A percentile compares a stretch with the other conserved stretches of the same genome.
Evolutionary conservation across 2,888 invertebrate genomes (phyloP).

Genomic region (Horisme vitalbata): DNA sequence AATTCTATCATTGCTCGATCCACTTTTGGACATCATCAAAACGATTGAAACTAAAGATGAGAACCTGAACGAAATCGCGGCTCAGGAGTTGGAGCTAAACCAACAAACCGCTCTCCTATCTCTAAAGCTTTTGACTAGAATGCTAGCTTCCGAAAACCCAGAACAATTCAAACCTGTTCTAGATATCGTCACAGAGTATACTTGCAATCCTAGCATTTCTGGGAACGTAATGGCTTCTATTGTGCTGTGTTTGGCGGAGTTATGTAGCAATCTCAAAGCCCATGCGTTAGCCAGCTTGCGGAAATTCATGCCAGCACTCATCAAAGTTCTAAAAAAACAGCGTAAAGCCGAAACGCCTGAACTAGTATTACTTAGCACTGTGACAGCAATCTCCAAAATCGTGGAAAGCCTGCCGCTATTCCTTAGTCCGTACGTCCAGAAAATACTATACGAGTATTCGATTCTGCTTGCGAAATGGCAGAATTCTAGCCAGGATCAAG

Average conservation of each 20-base stretch:
- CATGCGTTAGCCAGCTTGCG: slow-evolving; percentile 89
- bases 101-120: slow-evolving; percentile 93
- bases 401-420: slow-evolving; percentile 92
- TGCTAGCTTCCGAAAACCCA: slow-evolving; percentile 86
- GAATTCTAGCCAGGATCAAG: slow-evolving; percentile 71
- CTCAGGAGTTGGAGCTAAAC: slow-evolving; percentile 85
- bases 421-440: slow-evolving; percentile 91
- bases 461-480: slow-evolving; percentile 81
- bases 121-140: slow-evolving; percentile 90
- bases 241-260: slow-evolving; percentile 89
- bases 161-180: slow-evolving; percentile 88
- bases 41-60: slow-evolving; percentile 70
- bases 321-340: slow-evolving; percentile 85
- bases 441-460: slow-evolving; percentile 86
- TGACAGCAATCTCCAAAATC: slow-evolving; percentile 91
- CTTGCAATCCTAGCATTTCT: slow-evolving; percentile 72
- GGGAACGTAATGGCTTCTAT: slow-evolving; percentile 88
- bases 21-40: slow-evolving; percentile 84
- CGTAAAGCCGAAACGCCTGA: slow-evolving; percentile 84
- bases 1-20: slow-evolving; percentile 83
- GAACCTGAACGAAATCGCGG: slow-evolving; percentile 48
- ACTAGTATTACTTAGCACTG: slow-evolving; percentile 86
- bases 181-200: slow-evolving; percentile 85
- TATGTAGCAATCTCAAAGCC: slow-evolving; percentile 89
- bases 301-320: slow-evolving; percentile 89